Evolutionary conservation across 2,113 vertebrate genomes (phyloP).

Genomic region (Albula glossodonta): DNA sequence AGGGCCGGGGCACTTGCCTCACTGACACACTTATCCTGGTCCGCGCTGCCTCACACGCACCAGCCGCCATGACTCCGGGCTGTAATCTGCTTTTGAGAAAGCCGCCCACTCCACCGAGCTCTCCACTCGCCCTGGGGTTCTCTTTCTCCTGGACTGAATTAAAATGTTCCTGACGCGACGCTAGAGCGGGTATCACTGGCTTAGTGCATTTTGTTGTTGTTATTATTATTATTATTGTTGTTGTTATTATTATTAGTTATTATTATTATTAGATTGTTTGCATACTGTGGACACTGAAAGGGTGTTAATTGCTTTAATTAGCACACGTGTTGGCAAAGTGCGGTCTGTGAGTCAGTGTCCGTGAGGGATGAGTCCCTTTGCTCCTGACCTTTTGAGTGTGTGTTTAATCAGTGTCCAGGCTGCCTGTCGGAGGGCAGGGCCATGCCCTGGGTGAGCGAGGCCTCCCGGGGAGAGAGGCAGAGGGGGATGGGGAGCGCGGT

Average conservation of each 20-base stretch:
- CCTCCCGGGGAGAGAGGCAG: neutral
- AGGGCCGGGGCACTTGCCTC: neutral
- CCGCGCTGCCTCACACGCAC: neutral
- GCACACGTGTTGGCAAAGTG: neutral
- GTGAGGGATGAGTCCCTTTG: neutral
- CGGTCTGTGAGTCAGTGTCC: neutral
- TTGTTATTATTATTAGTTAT: no score
- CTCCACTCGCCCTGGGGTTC: neutral
- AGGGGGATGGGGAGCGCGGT: neutral
- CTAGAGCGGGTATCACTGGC: neutral
- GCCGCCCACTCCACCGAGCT: neutral
- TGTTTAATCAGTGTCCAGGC: slow-evolving; percentile 10
- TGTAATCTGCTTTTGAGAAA: slow-evolving; percentile 2
- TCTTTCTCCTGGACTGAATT: neutral
- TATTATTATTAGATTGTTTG: neutral
- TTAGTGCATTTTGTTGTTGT: no score
- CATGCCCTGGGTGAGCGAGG: neutral
- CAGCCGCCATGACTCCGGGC: neutral
- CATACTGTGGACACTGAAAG: neutral
- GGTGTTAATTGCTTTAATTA: slow-evolving; percentile 2
- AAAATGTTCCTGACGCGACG: neutral
- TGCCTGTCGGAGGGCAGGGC: slow-evolving; percentile 1
- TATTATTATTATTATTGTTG: no score
- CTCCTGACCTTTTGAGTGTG: neutral
- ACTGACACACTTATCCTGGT: neutral